Evolutionary conservation across 1,140 invertebrate species (phyloP).

Genomic region (Gryon sp.): DNA sequence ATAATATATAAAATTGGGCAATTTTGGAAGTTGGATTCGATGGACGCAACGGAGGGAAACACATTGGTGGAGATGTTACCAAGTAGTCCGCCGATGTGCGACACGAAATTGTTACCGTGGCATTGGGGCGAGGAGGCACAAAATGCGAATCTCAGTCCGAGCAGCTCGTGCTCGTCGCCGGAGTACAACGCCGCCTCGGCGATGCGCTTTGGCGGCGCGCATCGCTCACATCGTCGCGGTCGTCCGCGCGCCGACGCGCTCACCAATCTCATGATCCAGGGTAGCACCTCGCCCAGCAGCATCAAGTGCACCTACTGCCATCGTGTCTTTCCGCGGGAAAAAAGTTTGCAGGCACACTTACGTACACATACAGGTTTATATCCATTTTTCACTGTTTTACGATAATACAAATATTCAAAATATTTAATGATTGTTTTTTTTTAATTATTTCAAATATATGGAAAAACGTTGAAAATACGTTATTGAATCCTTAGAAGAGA

Average conservation of each 20-base stretch:
- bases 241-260: conserved; percentile 87
- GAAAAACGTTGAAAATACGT: too few species aligned
- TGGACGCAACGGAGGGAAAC: conserved; percentile 37
- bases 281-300: conserved; percentile 84
- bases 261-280: conserved; percentile 86
- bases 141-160: conserved; percentile 76
- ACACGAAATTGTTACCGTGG: conserved; percentile 74
- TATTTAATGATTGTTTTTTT: too few species aligned
- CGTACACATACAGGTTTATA: conserved; percentile 87
- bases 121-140: conserved; percentile 76
- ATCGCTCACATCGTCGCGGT: conserved; percentile 81
- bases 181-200: conserved; percentile 67
- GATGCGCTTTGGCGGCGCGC: conserved; percentile 49
- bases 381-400: too few species aligned
- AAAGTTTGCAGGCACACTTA: conserved; percentile 89
- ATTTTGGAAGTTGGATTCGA: too few species aligned
- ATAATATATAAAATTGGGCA: too few species aligned
- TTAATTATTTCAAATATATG: too few species aligned
- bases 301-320: conserved; percentile 88
- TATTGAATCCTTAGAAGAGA: too few species aligned
- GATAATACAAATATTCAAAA: background rate
- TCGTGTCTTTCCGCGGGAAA: conserved; percentile 89
- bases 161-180: conserved; percentile 76
- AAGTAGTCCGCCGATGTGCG: conserved; percentile 73
- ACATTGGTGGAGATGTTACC: conserved; percentile 61